Percentiles rank a stretch among this genome's conserved stretches.
Conservation (phyloP, 2,113 vertebrate species). For the Junco hyemalis region DNA sequence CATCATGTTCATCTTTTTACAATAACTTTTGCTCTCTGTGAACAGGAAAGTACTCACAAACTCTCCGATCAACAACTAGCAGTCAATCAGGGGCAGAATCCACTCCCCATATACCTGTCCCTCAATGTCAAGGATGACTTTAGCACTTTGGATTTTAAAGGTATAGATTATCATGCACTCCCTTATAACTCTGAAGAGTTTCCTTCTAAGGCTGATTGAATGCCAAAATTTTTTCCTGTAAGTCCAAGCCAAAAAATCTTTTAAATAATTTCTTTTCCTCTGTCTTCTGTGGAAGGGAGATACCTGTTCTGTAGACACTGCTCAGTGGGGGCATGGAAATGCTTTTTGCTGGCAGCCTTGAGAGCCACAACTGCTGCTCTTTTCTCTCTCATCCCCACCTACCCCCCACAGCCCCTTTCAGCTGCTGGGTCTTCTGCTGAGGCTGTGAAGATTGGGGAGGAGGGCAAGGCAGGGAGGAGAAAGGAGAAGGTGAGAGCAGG, state of each 20-base stretch:
- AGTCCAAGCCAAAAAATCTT: background rate
- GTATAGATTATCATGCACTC: background rate
- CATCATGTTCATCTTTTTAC: background rate
- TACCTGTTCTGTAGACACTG: background rate
- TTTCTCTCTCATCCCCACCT: background rate
- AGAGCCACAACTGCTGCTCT: background rate
- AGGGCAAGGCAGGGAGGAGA: background rate
- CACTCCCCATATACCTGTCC: conserved; percentile 82
- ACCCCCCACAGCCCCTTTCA: background rate
- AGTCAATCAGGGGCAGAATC: conserved; percentile 81
- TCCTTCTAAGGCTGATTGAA: background rate
- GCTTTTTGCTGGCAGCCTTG: background rate
- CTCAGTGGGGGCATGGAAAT: background rate
- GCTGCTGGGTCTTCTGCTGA: background rate
- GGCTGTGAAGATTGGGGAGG: background rate
- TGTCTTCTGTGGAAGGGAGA: background rate
- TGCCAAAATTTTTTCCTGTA: background rate
- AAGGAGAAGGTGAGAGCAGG: background rate
- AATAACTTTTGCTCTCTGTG: background rate
- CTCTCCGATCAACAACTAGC: conserved; percentile 81
- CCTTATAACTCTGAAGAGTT: background rate
- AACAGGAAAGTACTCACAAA: conserved; percentile 63
- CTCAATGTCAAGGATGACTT: conserved; percentile 79
- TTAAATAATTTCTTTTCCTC: background rate
- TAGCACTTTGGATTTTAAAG: conserved; percentile 71